phyloP scores from a whole-genome alignment of 2,888 invertebrate species.

The Cheilosia impressa region DNA sequence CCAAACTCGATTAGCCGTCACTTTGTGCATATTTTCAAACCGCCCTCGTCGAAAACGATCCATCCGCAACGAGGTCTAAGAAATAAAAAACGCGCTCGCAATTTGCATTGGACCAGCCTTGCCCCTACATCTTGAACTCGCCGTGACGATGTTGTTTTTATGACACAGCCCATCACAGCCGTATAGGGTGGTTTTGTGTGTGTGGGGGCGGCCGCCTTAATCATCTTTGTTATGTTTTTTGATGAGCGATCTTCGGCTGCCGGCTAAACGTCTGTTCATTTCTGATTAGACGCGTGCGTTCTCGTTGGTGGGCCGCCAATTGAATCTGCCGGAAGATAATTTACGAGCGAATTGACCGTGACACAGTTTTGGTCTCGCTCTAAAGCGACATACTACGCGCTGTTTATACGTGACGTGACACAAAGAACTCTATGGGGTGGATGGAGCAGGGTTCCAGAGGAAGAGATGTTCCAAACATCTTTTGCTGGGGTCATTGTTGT shows the following conservation, averaged over 20 bases:
- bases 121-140: slow-evolving; percentile 70
- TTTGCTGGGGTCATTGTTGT: slow-evolving; percentile 22
- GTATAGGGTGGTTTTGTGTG: background rate
- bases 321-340: slow-evolving; percentile 75
- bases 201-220: background rate
- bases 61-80: slow-evolving; percentile 19
- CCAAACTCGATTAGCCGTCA: slow-evolving; percentile 47
- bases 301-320: slow-evolving; percentile 54
- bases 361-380: slow-evolving; percentile 70
- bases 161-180: background rate
- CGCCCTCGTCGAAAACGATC: slow-evolving; percentile 12
- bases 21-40: slow-evolving; percentile 45
- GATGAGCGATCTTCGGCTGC: slow-evolving; percentile 44
- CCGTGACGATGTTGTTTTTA: slow-evolving; percentile 19
- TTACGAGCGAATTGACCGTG: slow-evolving; percentile 76
- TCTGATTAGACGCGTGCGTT: slow-evolving; percentile 57
- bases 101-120: slow-evolving; percentile 46
- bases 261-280: slow-evolving; percentile 49
- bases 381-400: slow-evolving; percentile 28
- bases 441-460: background rate
- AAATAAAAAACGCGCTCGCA: background rate
- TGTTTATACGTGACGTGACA: slow-evolving; percentile 40
- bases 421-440: background rate
- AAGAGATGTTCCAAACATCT: slow-evolving; percentile 8
- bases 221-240: slow-evolving; percentile 46